Conservation (phyloP, 2,888 invertebrate genomes). For the Agrotis ipsilon region DNA sequence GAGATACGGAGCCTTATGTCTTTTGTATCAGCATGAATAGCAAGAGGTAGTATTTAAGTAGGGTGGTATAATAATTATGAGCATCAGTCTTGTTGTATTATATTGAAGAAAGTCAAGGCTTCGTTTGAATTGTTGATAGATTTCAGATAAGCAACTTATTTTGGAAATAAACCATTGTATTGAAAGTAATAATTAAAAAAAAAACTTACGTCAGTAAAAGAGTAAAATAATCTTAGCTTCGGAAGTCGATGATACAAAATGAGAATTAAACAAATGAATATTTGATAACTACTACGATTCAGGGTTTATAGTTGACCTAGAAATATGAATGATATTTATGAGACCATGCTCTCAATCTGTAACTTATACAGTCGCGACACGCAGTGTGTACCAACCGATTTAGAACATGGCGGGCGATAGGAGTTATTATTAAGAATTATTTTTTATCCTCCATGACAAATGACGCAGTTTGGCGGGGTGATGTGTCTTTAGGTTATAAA, state of each 20-base stretch:
- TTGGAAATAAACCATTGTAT: too few relatives aligned
- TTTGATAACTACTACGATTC: too few relatives aligned
- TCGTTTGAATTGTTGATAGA: not conserved
- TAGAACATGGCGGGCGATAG: constrained; percentile 72
- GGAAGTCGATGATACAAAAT: too few relatives aligned
- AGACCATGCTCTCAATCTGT: constrained; percentile 64
- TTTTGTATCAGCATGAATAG: constrained; percentile 37
- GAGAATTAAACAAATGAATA: too few relatives aligned
- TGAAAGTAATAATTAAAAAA: too few relatives aligned
- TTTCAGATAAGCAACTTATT: not conserved
- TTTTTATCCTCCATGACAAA: constrained; percentile 79
- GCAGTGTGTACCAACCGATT: constrained; percentile 75
- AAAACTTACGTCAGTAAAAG: too few relatives aligned
- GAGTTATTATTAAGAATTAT: constrained; percentile 81
- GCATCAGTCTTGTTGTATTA: not conserved
- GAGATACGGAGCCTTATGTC: constrained; percentile 34
- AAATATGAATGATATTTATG: too few relatives aligned
- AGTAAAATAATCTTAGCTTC: too few relatives aligned
- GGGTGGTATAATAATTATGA: not conserved
- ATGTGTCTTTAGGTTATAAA: constrained; percentile 31
- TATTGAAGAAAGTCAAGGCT: not conserved
- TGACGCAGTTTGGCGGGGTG: constrained; percentile 57
- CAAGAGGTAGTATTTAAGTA: not conserved
- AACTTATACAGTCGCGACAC: constrained; percentile 78
- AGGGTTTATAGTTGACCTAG: too few relatives aligned